A percentile compares a stretch with the other conserved stretches of the same genome.
These are phyloP conservation scores for Gallinago media DNA, from an alignment of 2,113 vertebrate genomes.

Conservation along the genomic window DNA sequence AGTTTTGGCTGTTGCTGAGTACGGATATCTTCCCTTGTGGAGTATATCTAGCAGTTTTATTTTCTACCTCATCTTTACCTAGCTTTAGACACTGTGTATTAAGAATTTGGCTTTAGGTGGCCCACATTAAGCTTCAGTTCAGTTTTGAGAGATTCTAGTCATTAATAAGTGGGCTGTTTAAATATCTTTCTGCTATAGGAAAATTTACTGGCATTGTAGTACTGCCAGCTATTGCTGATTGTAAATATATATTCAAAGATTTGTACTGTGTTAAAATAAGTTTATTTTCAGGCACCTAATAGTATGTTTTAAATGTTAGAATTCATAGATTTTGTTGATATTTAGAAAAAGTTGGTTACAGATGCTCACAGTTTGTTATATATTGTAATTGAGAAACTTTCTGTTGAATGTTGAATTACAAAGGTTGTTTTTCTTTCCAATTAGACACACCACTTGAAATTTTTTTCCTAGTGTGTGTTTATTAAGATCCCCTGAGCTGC, in stretches of 20 bases:
- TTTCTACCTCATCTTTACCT: not conserved
- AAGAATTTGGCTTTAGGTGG: not conserved
- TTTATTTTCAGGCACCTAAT: not conserved
- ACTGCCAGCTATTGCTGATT: not conserved
- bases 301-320: not conserved
- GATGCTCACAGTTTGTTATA: not conserved
- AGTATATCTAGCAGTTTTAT: not conserved
- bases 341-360: not conserved
- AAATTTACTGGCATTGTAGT: not conserved
- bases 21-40: not conserved
- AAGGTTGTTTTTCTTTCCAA: not conserved
- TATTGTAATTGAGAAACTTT: not conserved
- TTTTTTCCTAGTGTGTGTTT: not conserved
- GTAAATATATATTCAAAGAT: not conserved
- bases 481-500: not conserved
- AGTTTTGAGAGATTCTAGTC: not conserved
- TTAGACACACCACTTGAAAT: not conserved
- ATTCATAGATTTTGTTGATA: not conserved
- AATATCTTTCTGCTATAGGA: not conserved
- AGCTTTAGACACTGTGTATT: not conserved
- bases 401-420: not conserved
- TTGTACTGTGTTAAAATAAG: not conserved
- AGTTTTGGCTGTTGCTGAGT: not conserved
- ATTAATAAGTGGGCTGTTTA: not conserved
- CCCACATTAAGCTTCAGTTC: not conserved